phyloP scores from a whole-genome alignment of 2,797 vertebrate species.

The Perodicticus potto region DNA sequence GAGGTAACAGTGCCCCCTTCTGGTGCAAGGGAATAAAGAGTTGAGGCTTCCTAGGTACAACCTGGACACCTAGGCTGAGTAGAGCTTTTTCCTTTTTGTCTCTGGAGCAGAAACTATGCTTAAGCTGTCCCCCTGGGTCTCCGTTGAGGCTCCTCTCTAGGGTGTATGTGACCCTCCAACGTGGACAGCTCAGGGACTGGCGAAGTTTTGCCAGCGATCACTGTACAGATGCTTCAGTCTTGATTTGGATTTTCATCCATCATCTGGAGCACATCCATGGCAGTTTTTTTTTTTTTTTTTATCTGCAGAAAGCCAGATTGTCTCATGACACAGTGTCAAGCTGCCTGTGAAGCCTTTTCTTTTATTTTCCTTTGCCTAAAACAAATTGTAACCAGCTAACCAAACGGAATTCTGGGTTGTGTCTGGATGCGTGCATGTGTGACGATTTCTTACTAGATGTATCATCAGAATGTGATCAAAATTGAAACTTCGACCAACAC shows the following conservation, averaged over 20 bases:
- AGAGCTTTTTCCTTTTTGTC: background rate
- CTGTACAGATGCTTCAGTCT: background rate
- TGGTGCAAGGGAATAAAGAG: background rate
- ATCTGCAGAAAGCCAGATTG: background rate
- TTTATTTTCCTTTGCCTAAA: background rate
- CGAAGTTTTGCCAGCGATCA: background rate
- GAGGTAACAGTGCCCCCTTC: constrained; percentile 66
- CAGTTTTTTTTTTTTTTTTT: background rate
- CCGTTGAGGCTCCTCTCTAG: background rate
- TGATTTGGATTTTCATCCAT: no score
- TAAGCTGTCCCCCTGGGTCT: fast-evolving
- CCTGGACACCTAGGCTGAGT: background rate
- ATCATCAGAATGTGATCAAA: background rate
- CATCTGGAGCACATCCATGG: background rate
- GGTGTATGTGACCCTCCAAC: fast-evolving
- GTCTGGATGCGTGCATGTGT: fast-evolving
- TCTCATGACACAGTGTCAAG: background rate
- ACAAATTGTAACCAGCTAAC: background rate
- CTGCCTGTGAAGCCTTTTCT: background rate
- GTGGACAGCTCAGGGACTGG: background rate
- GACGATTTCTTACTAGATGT: background rate
- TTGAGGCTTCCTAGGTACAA: background rate
- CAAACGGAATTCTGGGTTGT: background rate
- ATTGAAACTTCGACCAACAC: background rate
- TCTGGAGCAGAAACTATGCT: background rate